Conservation (phyloP, 2,113 vertebrate genomes). For the Recurvirostra avosetta region DNA sequence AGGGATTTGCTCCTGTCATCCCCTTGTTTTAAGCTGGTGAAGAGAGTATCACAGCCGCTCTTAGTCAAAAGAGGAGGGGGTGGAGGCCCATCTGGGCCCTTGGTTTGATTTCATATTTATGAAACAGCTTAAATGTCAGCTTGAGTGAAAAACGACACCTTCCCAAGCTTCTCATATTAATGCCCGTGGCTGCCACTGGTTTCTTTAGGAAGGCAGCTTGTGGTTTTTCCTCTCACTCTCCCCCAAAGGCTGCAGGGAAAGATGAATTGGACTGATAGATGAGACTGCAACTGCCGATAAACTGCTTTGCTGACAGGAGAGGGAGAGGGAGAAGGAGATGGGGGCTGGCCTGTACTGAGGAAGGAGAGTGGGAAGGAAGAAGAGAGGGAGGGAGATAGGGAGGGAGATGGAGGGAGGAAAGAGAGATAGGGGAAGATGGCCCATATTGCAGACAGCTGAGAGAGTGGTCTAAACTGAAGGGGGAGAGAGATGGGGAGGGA, state of each 20-base stretch:
- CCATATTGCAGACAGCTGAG: not conserved
- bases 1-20: slow-evolving; percentile 51
- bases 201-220: slow-evolving; percentile 61
- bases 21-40: slow-evolving; percentile 27
- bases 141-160: slow-evolving; percentile 80
- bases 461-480: not conserved
- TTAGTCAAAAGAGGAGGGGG: slow-evolving; percentile 56
- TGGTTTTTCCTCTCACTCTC: slow-evolving; percentile 47
- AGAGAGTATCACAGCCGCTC: slow-evolving; percentile 15
- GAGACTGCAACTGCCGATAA: slow-evolving; percentile 62
- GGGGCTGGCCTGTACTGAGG: not conserved
- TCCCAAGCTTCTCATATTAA: slow-evolving; percentile 70
- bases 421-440: not conserved
- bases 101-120: slow-evolving; percentile 81
- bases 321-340: not conserved
- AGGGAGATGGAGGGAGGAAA: not conserved
- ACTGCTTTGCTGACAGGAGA: slow-evolving; percentile 44
- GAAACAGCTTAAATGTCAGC: slow-evolving; percentile 82
- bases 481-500: not conserved
- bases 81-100: slow-evolving; percentile 74
- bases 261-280: slow-evolving; percentile 69
- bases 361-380: not conserved
- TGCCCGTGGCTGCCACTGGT: slow-evolving; percentile 60
- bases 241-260: slow-evolving; percentile 46
- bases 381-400: not conserved